Conservation (phyloP, 2,797 vertebrate genomes). For the Natrix natrix region DNA sequence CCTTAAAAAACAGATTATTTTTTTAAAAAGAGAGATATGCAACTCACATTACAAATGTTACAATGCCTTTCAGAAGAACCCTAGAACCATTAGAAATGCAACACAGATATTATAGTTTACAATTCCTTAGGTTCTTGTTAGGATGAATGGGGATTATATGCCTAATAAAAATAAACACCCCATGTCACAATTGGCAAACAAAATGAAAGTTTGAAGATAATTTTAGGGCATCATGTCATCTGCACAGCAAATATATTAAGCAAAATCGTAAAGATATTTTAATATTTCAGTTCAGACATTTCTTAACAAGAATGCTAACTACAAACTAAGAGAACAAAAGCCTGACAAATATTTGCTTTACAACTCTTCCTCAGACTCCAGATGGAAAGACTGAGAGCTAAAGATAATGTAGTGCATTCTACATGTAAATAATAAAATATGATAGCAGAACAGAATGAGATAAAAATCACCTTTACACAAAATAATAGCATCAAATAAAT, state of each 20-base stretch:
- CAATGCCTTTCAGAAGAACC: neutral
- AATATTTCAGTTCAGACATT: neutral
- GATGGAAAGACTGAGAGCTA: neutral
- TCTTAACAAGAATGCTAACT: neutral
- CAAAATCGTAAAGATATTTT: neutral
- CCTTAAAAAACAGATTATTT: neutral
- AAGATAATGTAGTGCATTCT: neutral
- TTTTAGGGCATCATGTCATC: constrained; percentile 4
- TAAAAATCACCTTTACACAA: neutral
- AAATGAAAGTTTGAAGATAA: neutral
- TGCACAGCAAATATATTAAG: constrained; percentile 16
- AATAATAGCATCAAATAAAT: neutral
- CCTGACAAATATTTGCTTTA: rapidly evolving
- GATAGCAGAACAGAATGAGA: neutral
- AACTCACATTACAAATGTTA: neutral
- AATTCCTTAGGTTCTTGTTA: constrained; percentile 2
- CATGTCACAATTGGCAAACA: neutral
- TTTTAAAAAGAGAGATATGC: neutral
- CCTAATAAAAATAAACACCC: neutral
- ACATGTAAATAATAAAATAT: neutral
- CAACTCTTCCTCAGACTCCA: neutral
- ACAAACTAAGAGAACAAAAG: neutral
- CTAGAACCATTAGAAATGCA: neutral
- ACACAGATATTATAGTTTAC: constrained; percentile 25
- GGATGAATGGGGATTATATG: neutral